phyloP scores from a whole-genome alignment of 2,797 vertebrate species.

The Anabas testudineus region DNA sequence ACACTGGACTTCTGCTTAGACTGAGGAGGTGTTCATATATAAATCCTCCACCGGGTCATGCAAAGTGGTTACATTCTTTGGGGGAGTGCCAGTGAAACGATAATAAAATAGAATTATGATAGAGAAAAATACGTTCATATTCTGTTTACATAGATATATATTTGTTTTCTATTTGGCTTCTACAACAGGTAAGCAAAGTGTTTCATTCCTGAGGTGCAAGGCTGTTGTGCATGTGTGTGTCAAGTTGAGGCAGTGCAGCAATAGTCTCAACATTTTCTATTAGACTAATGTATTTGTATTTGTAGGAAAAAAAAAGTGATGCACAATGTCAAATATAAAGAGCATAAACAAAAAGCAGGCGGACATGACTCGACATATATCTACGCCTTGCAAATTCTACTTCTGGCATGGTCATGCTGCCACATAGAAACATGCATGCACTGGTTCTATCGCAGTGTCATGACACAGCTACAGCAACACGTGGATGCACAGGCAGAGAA shows the following conservation, averaged over 20 bases:
- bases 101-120: conserved; percentile 83
- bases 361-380: conserved; percentile 5
- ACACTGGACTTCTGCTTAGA: conserved; percentile 27
- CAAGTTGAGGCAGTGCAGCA: background rate
- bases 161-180: conserved; percentile 69
- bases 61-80: conserved; percentile 67
- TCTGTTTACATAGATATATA: conserved; percentile 65
- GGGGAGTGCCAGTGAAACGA: conserved; percentile 67
- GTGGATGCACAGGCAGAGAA: conserved; percentile 26
- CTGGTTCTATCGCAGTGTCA: conserved; percentile 15
- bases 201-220: conserved; percentile 81
- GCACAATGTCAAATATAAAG: conserved; percentile 2
- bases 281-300: background rate
- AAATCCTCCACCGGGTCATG: conserved; percentile 50
- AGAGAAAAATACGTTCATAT: conserved; percentile 79
- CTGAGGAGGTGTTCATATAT: conserved; percentile 17
- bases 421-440: conserved; percentile 30
- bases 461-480: conserved; percentile 15
- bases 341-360: conserved; percentile 15
- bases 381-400: conserved; percentile 15
- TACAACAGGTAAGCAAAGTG: conserved; percentile 66
- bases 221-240: conserved; percentile 26
- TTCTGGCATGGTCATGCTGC: conserved; percentile 24
- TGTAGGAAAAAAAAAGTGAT: background rate
- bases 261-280: conserved; percentile 10